Conservation (phyloP, 1,140 invertebrate species). For the Pseudomyrmex concolor region DNA sequence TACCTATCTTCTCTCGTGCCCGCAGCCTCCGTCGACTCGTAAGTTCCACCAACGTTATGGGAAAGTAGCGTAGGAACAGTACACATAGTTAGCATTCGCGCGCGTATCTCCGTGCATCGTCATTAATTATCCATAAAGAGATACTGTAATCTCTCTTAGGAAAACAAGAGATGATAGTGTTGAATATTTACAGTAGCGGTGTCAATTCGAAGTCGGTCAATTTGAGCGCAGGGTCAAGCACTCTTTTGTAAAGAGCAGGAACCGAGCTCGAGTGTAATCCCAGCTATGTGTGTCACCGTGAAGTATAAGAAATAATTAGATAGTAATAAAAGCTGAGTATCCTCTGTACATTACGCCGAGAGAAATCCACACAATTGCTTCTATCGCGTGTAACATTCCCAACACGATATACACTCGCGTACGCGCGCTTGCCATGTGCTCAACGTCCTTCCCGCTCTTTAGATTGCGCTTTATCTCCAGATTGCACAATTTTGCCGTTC, state of each 20-base stretch:
- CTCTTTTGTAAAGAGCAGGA: not conserved
- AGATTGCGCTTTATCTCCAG: slow-evolving; percentile 42
- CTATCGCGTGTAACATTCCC: not conserved
- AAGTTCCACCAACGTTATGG: slow-evolving; percentile 10
- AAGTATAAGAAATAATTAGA: not conserved
- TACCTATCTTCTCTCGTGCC: slow-evolving; percentile 34
- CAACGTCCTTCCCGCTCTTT: not conserved
- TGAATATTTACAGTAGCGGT: not conserved
- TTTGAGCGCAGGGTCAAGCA: not conserved
- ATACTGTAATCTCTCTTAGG: not conserved
- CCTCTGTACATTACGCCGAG: not conserved
- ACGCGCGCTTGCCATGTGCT: not conserved
- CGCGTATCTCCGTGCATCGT: not conserved
- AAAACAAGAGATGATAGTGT: not conserved
- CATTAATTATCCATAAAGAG: slow-evolving; percentile 26
- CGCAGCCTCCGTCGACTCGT: slow-evolving; percentile 8
- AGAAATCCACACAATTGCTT: slow-evolving; percentile 1
- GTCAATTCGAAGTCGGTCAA: not conserved
- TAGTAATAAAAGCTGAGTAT: not conserved
- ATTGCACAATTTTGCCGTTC: slow-evolving; percentile 58
- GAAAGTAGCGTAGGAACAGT: not conserved
- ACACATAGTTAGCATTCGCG: slow-evolving; percentile 31
- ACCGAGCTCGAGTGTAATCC: too few species aligned
- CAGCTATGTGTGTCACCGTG: not conserved
- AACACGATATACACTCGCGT: not conserved